A percentile compares a stretch with the other conserved stretches of the same genome.
These are phyloP conservation scores for Neoitamus cyanurus DNA, from an alignment of 2,888 invertebrate species.

Conservation along the genomic window DNA sequence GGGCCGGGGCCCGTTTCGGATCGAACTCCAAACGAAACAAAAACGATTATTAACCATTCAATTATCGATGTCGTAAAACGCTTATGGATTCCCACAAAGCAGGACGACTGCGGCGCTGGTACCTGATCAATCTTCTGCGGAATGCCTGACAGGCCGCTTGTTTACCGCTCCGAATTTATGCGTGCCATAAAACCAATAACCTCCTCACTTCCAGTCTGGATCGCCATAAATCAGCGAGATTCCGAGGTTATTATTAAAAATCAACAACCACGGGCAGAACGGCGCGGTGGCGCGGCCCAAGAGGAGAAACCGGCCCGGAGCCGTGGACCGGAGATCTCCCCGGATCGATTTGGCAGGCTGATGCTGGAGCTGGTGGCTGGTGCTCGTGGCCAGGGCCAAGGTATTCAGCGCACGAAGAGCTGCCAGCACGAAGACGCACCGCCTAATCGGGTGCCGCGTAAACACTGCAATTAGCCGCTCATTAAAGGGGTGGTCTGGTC, in stretches of 20 bases:
- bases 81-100: background rate
- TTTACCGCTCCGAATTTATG: constrained; percentile 30
- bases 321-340: background rate
- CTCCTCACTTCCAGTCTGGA: constrained; percentile 54
- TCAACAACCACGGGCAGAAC: constrained; percentile 24
- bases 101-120: background rate
- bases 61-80: constrained; percentile 16
- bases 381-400: background rate
- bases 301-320: constrained; percentile 4
- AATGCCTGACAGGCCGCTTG: background rate
- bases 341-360: background rate
- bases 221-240: constrained; percentile 53
- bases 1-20: too few species aligned
- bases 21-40: background rate
- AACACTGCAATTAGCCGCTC: constrained; percentile 48
- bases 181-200: constrained; percentile 55
- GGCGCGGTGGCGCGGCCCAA: background rate
- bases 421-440: constrained; percentile 33
- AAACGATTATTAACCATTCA: constrained; percentile 24
- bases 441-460: constrained; percentile 54
- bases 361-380: too few species aligned
- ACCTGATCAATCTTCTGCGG: constrained; percentile 20
- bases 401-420: background rate
- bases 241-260: constrained; percentile 42
- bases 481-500: constrained; percentile 47